Evolutionary conservation across 2,888 invertebrate genomes (phyloP), one percentile per base, ranked within the genome.

Genomic region (Acanthosoma haemorrhoidale): DNA sequence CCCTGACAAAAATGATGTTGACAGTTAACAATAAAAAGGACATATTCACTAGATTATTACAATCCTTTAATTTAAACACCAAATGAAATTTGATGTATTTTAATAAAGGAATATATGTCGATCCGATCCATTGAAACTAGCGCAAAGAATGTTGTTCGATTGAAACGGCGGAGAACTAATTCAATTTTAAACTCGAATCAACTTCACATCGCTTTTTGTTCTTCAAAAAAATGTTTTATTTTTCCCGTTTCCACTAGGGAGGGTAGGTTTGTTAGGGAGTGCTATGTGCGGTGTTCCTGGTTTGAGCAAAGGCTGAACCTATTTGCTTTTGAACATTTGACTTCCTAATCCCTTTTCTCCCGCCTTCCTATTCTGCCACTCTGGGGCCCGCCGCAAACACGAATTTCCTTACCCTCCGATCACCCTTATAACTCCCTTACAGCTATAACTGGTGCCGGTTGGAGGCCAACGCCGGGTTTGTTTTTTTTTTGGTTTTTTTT

Each of bases 341-440:
- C 51, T 51, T 51, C 51, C 51, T 51, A 51, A 51, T 51, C 51
- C 51, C 51, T 51, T 51, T 51, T 51, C 51, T 51, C 51, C 51
- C 18, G 43, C 21, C 11, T 25, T 51, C 51, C n/a, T 1, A 25
- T 25, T 11, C 51, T 25, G 13, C 43, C 25, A 43, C 13, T 21
- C 43, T 25, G 13, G 43, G 5, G 13, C 21, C n/a, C 51, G 25
- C 51, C 25, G 25, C 51, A 21, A 25, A 51, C 25, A 25, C 51
- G 51, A 51, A 51, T 51, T 51, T 51, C 51, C 51, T 51, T 25
- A 51, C 51, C 25, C 25, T 25, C 25, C 8, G 21, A n/a, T 51
- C 51, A n/a, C 25, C n/a, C 51, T 51, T n/a, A 51, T 51, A 51
- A 25, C 25, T 25, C 18, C 9, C 25, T n/a, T n/a, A 25, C 13